Base-by-base conservation (phyloP, 2,113 vertebrate species). In the Coregonus clupeaformis region DNA sequence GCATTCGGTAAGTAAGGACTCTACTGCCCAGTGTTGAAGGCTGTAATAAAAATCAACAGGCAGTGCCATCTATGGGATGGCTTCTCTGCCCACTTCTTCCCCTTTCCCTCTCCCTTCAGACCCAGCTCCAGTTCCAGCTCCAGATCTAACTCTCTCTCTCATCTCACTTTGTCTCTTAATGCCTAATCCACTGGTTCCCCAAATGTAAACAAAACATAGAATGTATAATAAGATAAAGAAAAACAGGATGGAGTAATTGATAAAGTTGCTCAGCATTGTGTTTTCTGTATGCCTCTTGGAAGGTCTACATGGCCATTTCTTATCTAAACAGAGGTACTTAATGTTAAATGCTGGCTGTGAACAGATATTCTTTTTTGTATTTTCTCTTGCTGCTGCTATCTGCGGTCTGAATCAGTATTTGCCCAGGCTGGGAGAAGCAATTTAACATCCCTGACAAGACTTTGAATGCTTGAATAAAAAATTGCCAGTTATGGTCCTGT, bases 391-490 rank as follows among this genome's bases (percentile, higher is more conserved):
- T 77, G 30, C 77, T 81, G 63, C 78, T 77, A 73, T 84, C 69
- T 78, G 22, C 77, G 68, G 55, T 45, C 73, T 77, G 42, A 22
- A 52, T 20, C 42, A 65, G 13, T 75, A 24, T 74, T 77, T 83
- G n/a, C 29, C 60, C 79, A 1, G 12, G 71, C 66, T 16, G 55
- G 66, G 69, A 64, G 73, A 81, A 60, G 45, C 73, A 67, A 82
- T 85, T 84, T 76, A 77, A 65, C 75, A 77, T 80, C 67, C 74
- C 63, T 74, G 79, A 81, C 81, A 85, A 77, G 76, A 71, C 49
- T n/a, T 32, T 60, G 67, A 18, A 63, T 49, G 68, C 11, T 81
- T 73, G 69, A 80, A 47, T 45, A 69, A 72, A 63, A 32, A 27
- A 73, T 71, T 0, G 59, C 20, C 60, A 72, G 55, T 76, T 72